A percentile compares a stretch with the other conserved stretches of the same genome.
Conservation (phyloP, 2,113 vertebrate species). For the Tychaedon coryphoeus region DNA sequence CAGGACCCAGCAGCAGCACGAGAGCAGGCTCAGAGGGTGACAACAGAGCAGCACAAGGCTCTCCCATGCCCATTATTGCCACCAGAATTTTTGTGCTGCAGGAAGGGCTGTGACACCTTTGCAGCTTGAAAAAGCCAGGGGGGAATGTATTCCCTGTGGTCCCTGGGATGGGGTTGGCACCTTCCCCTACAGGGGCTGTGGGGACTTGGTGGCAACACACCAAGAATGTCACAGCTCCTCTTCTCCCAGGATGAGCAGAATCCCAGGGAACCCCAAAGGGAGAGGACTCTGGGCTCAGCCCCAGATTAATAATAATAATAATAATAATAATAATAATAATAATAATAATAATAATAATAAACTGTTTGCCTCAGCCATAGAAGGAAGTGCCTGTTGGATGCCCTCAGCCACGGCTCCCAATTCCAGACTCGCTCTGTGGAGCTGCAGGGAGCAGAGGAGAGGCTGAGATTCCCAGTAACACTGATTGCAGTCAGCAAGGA, state of each 20-base stretch:
- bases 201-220: accelerated
- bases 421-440: not conserved
- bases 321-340: not conserved
- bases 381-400: not conserved
- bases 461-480: not conserved
- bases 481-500: not conserved
- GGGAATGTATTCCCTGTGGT: not conserved
- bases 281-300: not conserved
- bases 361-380: not conserved
- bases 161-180: not conserved
- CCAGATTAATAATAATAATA: not conserved
- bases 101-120: not conserved
- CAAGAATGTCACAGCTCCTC: not conserved
- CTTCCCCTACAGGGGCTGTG: accelerated
- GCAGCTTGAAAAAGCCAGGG: not conserved
- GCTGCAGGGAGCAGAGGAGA: not conserved
- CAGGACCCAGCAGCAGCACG: not conserved
- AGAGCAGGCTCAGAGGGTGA: not conserved
- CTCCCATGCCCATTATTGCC: accelerated
- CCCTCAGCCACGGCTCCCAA: not conserved
- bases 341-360: too few relatives aligned
- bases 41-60: not conserved
- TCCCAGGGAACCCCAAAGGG: not conserved
- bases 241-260: not conserved
- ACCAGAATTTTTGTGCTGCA: accelerated